phyloP scores from a whole-genome alignment of 2,888 invertebrate genomes.

The Macrosoma leucophasiata region DNA sequence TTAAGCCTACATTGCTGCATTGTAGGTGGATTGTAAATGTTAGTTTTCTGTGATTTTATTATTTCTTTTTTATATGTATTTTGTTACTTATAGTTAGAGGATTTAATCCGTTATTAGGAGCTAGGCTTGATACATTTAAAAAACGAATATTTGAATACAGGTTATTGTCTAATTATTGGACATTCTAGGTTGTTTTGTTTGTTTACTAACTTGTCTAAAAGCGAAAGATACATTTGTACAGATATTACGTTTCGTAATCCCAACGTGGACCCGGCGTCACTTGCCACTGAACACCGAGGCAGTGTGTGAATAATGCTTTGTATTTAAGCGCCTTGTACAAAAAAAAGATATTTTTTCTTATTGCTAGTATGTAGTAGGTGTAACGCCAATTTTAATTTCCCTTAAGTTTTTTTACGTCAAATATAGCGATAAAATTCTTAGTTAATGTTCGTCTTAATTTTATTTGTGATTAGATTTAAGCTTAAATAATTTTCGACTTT shows the following conservation, averaged over 20 bases:
- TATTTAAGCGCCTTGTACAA: constrained; percentile 40
- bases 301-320: constrained; percentile 47
- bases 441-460: constrained; percentile 1
- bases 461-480: constrained; percentile 32
- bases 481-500: constrained; percentile 33
- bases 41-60: constrained; percentile 65
- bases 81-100: constrained; percentile 43
- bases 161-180: constrained; percentile 14
- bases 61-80: constrained; percentile 44
- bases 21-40: constrained; percentile 49
- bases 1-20: constrained; percentile 31
- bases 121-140: constrained; percentile 42
- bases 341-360: constrained; percentile 16
- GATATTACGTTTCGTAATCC: constrained; percentile 20
- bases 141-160: constrained; percentile 23
- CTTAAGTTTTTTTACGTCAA: too few relatives aligned
- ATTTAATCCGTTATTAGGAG: constrained; percentile 59
- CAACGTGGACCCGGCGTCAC: too few relatives aligned
- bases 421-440: neutral
- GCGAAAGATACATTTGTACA: constrained; percentile 8
- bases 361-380: neutral
- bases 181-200: constrained; percentile 4
- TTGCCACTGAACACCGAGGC: constrained; percentile 44
- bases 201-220: constrained; percentile 6
- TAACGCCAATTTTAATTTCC: too few relatives aligned